phyloP scores from a whole-genome alignment of 2,113 vertebrate genomes.

The Dicaeum eximium region DNA sequence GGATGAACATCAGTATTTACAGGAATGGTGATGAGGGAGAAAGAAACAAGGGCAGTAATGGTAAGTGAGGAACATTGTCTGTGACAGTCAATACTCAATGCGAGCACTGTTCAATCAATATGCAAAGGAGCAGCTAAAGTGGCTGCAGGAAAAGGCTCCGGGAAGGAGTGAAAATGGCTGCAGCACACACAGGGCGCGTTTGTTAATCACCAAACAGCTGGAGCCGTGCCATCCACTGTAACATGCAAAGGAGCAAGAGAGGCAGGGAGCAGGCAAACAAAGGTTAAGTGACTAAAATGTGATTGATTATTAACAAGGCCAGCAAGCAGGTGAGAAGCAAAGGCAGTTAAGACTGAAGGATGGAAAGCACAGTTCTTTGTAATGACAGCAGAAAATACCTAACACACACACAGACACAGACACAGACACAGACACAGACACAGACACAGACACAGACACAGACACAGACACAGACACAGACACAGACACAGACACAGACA shows the following conservation, averaged over 20 bases:
- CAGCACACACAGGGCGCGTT: background rate
- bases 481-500: too few species aligned
- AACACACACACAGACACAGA: too few species aligned
- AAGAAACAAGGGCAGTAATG: slow-evolving; percentile 2
- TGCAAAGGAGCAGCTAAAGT: slow-evolving; percentile 38
- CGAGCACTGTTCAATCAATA: slow-evolving; percentile 25
- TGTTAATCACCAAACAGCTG: slow-evolving; percentile 22
- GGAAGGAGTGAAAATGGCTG: slow-evolving; percentile 30
- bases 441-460: accelerated
- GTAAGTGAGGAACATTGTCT: slow-evolving; percentile 41
- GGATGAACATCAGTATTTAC: background rate
- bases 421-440: accelerated
- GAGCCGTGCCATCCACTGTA: background rate
- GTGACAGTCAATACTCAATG: slow-evolving; percentile 30
- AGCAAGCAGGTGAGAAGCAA: slow-evolving; percentile 5
- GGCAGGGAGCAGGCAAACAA: background rate
- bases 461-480: accelerated
- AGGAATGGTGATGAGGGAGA: background rate
- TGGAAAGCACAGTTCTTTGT: background rate
- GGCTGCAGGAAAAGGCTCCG: background rate
- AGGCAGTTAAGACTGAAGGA: background rate
- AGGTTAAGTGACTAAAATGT: slow-evolving; percentile 27
- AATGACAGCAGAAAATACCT: background rate
- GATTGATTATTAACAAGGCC: slow-evolving; percentile 39
- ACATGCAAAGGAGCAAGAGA: background rate